phyloP scores from a whole-genome alignment of 2,797 vertebrate species.

The Ctenochaetus hawaiiensis region DNA sequence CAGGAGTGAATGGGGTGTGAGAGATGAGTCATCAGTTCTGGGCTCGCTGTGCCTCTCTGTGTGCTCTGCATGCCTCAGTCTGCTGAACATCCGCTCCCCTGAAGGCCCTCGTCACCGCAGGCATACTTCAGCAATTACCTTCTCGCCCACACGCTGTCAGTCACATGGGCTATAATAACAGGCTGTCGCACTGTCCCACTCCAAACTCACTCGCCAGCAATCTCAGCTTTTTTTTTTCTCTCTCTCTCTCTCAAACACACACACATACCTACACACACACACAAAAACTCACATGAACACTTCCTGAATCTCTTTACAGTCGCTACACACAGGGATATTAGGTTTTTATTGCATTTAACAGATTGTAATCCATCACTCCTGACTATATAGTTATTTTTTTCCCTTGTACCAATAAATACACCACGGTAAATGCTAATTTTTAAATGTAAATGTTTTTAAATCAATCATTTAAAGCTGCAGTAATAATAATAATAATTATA shows the following conservation, averaged over 20 bases:
- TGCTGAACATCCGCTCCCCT: constrained; percentile 79
- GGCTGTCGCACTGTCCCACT: constrained; percentile 67
- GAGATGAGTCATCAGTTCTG: constrained; percentile 84
- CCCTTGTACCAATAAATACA: no score
- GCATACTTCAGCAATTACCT: constrained; percentile 82
- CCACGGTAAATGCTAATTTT: no score
- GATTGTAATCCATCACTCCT: background rate
- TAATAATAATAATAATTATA: background rate
- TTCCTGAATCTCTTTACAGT: constrained; percentile 6
- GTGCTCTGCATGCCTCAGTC: constrained; percentile 63
- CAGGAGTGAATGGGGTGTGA: constrained; percentile 73
- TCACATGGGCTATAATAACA: constrained; percentile 78
- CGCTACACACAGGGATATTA: background rate
- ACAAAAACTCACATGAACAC: constrained; percentile 3
- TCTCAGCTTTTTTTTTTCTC: background rate
- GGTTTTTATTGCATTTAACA: background rate
- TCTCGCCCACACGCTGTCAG: constrained; percentile 78
- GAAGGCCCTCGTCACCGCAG: constrained; percentile 76
- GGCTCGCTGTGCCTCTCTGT: constrained; percentile 38
- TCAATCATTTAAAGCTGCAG: background rate
- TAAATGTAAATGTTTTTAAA: no score
- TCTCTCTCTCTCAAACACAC: background rate
- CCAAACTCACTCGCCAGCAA: constrained; percentile 37
- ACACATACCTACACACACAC: constrained; percentile 8
- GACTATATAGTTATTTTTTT: background rate